Conservation (phyloP, 2,113 vertebrate genomes). For the Tenebrosternarchus preto region DNA sequence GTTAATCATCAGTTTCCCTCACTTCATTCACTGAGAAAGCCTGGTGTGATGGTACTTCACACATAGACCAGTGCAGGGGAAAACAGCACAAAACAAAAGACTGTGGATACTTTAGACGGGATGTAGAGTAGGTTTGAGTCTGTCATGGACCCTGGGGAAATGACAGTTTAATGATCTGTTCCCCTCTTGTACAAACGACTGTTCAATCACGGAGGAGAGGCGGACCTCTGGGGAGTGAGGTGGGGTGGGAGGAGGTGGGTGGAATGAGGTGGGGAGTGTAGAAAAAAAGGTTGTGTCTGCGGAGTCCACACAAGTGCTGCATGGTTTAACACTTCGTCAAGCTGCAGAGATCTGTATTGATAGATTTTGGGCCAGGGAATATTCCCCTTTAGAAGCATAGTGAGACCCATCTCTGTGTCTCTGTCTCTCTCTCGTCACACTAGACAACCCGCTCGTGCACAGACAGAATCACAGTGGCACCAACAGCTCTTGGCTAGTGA, state of each 20-base stretch:
- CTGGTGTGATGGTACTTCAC: not conserved
- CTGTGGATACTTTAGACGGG: not conserved
- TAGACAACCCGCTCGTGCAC: constrained; percentile 38
- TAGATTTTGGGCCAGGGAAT: constrained; percentile 35
- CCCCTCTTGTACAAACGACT: constrained; percentile 63
- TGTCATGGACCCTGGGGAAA: constrained; percentile 55
- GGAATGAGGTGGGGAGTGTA: not conserved
- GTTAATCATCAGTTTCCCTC: not conserved
- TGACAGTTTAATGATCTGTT: constrained; percentile 68
- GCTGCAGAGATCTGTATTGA: constrained; percentile 36
- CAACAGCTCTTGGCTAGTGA: constrained; percentile 52
- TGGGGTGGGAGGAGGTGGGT: not conserved
- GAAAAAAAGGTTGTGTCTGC: constrained; percentile 57
- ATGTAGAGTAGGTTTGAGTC: constrained; percentile 15
- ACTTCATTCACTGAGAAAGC: not conserved
- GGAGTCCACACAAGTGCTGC: constrained; percentile 29
- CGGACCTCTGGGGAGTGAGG: constrained; percentile 55
- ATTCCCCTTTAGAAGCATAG: constrained; percentile 9
- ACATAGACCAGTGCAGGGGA: constrained; percentile 11
- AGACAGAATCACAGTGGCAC: constrained; percentile 28
- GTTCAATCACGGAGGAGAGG: constrained; percentile 68
- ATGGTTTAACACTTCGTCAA: constrained; percentile 50
- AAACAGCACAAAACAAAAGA: not conserved
- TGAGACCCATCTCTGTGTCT: constrained; percentile 12
- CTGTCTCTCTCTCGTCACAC: constrained; percentile 16